These are phyloP conservation scores for Mastigias papua DNA, from an alignment of 30 jellyfish, hydroid and myxozoan genomes.

Conservation along the genomic window DNA sequence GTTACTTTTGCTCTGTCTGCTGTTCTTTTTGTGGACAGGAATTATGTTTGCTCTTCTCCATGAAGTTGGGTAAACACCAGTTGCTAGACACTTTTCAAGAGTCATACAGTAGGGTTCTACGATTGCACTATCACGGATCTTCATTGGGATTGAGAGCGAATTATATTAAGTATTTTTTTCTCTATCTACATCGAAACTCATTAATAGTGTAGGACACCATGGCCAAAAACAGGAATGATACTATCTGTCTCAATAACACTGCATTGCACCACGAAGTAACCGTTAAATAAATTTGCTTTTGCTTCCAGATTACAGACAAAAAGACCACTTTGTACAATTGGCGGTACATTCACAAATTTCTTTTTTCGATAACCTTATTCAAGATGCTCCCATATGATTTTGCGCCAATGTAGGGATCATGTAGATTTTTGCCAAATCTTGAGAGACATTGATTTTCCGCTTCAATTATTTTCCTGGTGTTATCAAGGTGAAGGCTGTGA, in stretches of 20 bases:
- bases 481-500: conserved; percentile 12
- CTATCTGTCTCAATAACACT: conserved; percentile 21
- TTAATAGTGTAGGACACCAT: neutral
- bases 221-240: neutral
- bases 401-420: conserved; percentile 46
- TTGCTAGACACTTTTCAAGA: neutral
- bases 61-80: neutral
- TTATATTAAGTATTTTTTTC: neutral
- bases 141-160: conserved; percentile 27
- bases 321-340: conserved; percentile 45
- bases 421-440: conserved; percentile 33
- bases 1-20: neutral
- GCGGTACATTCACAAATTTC: conserved; percentile 47
- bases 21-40: neutral
- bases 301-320: conserved; percentile 25
- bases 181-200: conserved; percentile 35
- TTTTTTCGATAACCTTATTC: conserved; percentile 22
- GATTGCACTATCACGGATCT: conserved; percentile 53
- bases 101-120: conserved; percentile 16
- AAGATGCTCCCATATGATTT: conserved; percentile 58
- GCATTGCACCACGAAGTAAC: conserved; percentile 50
- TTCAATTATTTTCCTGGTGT: conserved; percentile 1
- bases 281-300: conserved; percentile 51
- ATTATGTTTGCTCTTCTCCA: neutral
- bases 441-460: conserved; percentile 9